These are phyloP conservation scores for Taphrorychus bicolor DNA, from an alignment of 2,888 invertebrate species.

Conservation along the genomic window DNA sequence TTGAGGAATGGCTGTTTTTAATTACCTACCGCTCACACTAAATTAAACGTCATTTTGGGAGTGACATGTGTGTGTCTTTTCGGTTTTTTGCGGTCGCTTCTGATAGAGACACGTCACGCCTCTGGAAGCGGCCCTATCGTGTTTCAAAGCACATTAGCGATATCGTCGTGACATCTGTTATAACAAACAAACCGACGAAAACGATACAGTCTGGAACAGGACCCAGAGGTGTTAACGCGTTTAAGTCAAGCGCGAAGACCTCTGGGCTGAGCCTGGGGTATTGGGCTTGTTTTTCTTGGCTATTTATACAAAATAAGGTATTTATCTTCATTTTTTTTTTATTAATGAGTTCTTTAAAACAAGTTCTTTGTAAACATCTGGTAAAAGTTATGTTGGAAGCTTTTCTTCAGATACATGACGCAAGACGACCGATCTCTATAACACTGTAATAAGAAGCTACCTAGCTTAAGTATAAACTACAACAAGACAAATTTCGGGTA, in stretches of 20 bases:
- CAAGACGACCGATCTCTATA: no score
- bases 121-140: constrained; percentile 42
- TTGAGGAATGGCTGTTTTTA: constrained; percentile 9
- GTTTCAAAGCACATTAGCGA: constrained; percentile 49
- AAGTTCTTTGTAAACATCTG: no score
- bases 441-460: constrained; percentile 16
- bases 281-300: not conserved
- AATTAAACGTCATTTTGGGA: constrained; percentile 24
- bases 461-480: constrained; percentile 14
- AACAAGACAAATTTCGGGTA: constrained; percentile 12
- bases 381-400: no score
- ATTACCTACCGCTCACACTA: constrained; percentile 24
- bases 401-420: no score
- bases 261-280: not conserved
- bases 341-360: no score
- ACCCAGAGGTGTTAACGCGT: constrained; percentile 12
- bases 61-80: constrained; percentile 30
- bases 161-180: constrained; percentile 43
- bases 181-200: constrained; percentile 20
- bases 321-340: no score
- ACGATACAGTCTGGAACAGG: not conserved
- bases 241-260: constrained; percentile 6
- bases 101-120: constrained; percentile 47
- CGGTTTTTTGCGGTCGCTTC: constrained; percentile 41
- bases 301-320: not conserved